Conservation (phyloP, 2,888 invertebrate species). For the Zele albiditarsus region DNA sequence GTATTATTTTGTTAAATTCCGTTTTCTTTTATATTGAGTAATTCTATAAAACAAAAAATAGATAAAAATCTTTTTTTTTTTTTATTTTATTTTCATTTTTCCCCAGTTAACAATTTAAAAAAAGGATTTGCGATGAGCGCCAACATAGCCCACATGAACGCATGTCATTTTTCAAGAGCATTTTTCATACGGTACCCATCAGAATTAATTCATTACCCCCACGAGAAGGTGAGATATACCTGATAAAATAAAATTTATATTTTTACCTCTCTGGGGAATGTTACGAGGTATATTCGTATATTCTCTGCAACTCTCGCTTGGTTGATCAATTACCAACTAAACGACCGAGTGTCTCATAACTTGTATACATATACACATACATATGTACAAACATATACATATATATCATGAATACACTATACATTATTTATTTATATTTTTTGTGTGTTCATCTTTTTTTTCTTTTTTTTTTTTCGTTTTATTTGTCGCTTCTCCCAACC, state of each 20-base stretch:
- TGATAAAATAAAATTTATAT: slow-evolving; percentile 54
- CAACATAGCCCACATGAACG: slow-evolving; percentile 7
- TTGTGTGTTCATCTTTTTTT: slow-evolving; percentile 3
- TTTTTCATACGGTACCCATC: slow-evolving; percentile 38
- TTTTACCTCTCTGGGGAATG: slow-evolving; percentile 47
- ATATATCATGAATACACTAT: neutral
- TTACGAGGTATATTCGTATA: slow-evolving; percentile 40
- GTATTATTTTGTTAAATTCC: no score
- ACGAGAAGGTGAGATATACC: slow-evolving; percentile 49
- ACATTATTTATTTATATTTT: neutral
- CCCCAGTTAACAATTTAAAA: slow-evolving; percentile 16
- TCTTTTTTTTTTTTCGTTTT: neutral
- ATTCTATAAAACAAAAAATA: no score
- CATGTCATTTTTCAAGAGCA: slow-evolving; percentile 40
- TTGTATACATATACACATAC: neutral
- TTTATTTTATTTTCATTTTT: slow-evolving; percentile 12
- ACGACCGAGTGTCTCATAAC: slow-evolving; percentile 41
- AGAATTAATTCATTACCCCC: slow-evolving; percentile 54
- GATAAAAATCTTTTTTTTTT: neutral
- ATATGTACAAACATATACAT: neutral
- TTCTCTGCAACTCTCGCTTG: slow-evolving; percentile 38
- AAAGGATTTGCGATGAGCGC: neutral
- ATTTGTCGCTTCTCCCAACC: neutral
- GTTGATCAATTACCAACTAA: slow-evolving; percentile 44
- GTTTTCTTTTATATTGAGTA: no score